Base-by-base conservation (phyloP, 2,113 vertebrate species). In the Gasterosteus nipponicus region DNA sequence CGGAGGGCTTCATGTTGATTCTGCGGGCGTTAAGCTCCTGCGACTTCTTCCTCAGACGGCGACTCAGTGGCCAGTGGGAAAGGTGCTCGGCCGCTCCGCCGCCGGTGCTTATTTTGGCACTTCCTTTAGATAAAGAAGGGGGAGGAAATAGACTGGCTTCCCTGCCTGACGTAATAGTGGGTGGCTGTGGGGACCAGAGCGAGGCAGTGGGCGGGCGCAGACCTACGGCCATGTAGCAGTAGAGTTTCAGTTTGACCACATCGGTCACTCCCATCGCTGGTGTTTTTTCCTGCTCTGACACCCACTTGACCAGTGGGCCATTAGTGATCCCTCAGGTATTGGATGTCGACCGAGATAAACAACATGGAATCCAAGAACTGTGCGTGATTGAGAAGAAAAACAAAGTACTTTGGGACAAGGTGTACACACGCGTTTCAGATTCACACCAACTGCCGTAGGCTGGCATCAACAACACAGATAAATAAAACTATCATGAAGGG, bases 61-160 rank as follows among this genome's bases (percentile, higher is more conserved):
- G 26, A 54, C 38, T 18, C 65, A 82, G 49, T 56, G 72, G 51
- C 56, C 61, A 29, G 76, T 73, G 76, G 46, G 69, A 78, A 79
- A 91, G 86, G 86, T 88, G 83, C 81, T 41, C 16, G 73, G 59
- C 33, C 8, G 12, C 76, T 86, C 35, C 0, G 10, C 69, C 29
- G 47, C 80, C 47, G 77, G 46, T 85, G 88, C 81, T 91, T 90
- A 91, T 91, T 93, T 81, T 81, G 86, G 78, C 77, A 89, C 89
- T 93, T 94, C 93, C 93, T 91, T 86, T 77, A 75, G 89, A 84
- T 86, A 92, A 82, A 86, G 80, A 74, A 51, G 77, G 82, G 81
- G 83, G 81, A 91, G 93, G 93, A 93, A 92, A 91, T 84, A 73
- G 78, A 82, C 61, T 59, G 71, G 80, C 81, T 89, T 92, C 86